Evolutionary conservation across 2,113 vertebrate species (phyloP), one percentile per base, ranked within the genome.

Genomic region (Mobula birostris): DNA sequence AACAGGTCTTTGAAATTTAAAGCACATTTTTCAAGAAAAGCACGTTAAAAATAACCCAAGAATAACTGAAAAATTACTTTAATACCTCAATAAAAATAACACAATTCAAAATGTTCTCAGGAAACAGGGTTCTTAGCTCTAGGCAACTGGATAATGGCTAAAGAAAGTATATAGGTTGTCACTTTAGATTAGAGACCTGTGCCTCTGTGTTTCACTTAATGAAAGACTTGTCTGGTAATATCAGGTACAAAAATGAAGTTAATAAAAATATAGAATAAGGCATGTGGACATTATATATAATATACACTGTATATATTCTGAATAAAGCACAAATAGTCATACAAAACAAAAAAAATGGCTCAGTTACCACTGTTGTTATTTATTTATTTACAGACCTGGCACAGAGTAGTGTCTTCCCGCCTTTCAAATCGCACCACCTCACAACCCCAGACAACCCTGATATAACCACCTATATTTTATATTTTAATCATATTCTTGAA

Each of bases 1-100:
- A 74, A 93, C 91, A 74, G 70, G 36, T 48, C 70, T 74, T 82
- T 24, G 27, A 29, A 74, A 93, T 93, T 74, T 72, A 40, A 72
- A 93, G 29, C n/a, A 93, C 4, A 74, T 56, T 68, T 76, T 74
- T 74, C 24, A 93, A 93, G 29, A 92, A 70, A 91, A 70, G 63
- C 56, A 70, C 56, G 4, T 74, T 93, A 74, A 15, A 76, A 76
- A 93, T 93, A 76, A 93, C 91, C 32, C 48, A 72, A 72, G 70
- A 93, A 93, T 93, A 98, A 98, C 98, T 98, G 98, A 99, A 98
- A 98, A 98, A 99, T 99, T 97, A 98, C 98, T 98, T 98, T 99
- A 99, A 99, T 99, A 99, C 98, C 98, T 98, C 98, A 98, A 98
- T 98, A 98, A 98, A 99, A 99, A 99, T 99, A 99, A 99, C 98